These are phyloP conservation scores for Ceyx margarethae DNA, from an alignment of 2,113 vertebrate genomes.

Conservation along the genomic window DNA sequence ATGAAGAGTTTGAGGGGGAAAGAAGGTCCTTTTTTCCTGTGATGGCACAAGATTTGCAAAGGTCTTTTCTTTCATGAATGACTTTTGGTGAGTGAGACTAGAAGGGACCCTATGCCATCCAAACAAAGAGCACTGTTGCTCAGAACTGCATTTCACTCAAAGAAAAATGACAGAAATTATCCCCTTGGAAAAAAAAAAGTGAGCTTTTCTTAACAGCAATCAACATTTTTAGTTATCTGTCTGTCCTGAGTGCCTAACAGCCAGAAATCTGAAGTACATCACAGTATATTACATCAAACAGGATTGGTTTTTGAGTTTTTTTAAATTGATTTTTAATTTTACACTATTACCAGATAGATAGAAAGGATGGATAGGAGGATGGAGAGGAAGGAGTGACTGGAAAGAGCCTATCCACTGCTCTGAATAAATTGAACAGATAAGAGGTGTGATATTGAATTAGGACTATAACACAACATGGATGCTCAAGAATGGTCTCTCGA, in stretches of 20 bases:
- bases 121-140: not conserved
- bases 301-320: no score
- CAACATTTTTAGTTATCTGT: not conserved
- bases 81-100: not conserved
- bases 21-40: not conserved
- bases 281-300: not conserved
- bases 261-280: not conserved
- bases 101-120: rapidly evolving
- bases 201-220: not conserved
- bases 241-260: not conserved
- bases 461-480: not conserved
- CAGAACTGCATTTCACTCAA: not conserved
- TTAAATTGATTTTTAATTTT: not conserved
- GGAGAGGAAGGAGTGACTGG: not conserved
- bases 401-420: not conserved
- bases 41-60: not conserved
- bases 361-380: not conserved
- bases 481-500: not conserved
- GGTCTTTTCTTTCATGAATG: not conserved
- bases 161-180: not conserved
- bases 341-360: not conserved
- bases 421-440: not conserved
- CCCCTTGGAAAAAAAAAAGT: not conserved
- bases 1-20: not conserved
- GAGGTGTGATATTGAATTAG: not conserved